Conservation (phyloP, 2,113 vertebrate genomes). For the Hippoglossus stenolepis region DNA sequence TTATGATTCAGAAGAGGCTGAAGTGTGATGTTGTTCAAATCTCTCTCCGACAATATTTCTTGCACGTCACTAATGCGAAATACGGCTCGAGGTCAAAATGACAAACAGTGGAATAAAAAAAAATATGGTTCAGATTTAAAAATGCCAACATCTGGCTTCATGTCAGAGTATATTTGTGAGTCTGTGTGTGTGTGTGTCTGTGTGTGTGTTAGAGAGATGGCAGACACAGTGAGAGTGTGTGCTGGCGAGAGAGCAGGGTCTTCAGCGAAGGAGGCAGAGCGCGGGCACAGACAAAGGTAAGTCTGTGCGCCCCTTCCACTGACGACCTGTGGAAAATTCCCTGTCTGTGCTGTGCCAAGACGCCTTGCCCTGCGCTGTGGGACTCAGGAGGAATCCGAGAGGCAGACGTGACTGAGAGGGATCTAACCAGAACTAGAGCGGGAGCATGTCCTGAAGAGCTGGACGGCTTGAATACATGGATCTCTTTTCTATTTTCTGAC, state of each 20-base stretch:
- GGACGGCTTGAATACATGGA: neutral
- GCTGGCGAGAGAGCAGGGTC: conserved; percentile 4
- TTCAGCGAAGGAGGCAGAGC: conserved; percentile 60
- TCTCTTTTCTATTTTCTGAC: neutral
- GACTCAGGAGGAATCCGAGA: conserved; percentile 62
- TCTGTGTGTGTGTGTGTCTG: conserved; percentile 9
- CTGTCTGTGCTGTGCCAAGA: conserved; percentile 69
- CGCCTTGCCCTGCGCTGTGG: conserved; percentile 54
- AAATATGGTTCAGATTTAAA: conserved; percentile 38
- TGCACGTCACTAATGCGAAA: conserved; percentile 35
- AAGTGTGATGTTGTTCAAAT: conserved; percentile 19
- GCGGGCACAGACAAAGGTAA: conserved; percentile 76
- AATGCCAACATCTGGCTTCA: conserved; percentile 65
- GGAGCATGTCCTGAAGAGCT: neutral
- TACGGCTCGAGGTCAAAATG: conserved; percentile 34
- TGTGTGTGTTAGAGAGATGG: conserved; percentile 23
- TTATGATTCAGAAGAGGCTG: neutral
- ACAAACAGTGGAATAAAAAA: conserved; percentile 11
- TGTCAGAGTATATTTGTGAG: conserved; percentile 23
- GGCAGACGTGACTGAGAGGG: conserved; percentile 60
- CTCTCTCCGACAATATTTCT: neutral
- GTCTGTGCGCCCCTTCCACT: conserved; percentile 72
- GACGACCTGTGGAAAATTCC: conserved; percentile 80
- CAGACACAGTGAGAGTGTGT: conserved; percentile 52
- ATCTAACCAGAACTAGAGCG: conserved; percentile 33